Evolutionary conservation across 2,797 vertebrate genomes (phyloP).

Genomic region (Mergus octosetaceus): DNA sequence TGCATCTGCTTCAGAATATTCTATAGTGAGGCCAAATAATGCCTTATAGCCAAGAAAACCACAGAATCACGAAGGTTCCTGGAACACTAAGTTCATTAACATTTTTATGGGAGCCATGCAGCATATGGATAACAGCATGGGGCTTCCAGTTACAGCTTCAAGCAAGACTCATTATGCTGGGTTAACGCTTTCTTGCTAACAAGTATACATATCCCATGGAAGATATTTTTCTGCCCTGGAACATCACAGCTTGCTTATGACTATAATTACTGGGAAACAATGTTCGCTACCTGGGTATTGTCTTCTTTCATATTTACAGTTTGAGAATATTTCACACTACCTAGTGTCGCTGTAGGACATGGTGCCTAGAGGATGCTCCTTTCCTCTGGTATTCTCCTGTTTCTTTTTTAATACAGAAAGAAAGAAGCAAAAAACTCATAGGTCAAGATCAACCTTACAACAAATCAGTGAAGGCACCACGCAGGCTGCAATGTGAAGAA

Average conservation of each 20-base stretch:
- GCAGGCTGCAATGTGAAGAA: not conserved
- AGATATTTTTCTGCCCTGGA: not conserved
- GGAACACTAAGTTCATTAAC: slow-evolving; percentile 1
- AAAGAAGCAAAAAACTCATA: not conserved
- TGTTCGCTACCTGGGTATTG: not conserved
- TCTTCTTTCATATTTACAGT: not conserved
- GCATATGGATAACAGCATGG: slow-evolving; percentile 49
- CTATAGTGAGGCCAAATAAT: not conserved
- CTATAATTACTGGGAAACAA: not conserved
- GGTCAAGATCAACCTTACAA: not conserved
- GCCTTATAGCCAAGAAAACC: not conserved
- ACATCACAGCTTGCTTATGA: not conserved
- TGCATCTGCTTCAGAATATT: not conserved
- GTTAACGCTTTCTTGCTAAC: slow-evolving; percentile 20
- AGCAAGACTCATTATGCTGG: slow-evolving; percentile 24
- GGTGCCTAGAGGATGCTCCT: not conserved
- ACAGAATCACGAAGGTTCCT: not conserved
- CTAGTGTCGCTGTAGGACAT: not conserved
- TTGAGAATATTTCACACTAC: not conserved
- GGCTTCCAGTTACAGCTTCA: not conserved
- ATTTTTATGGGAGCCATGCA: not conserved
- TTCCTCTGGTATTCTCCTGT: not conserved
- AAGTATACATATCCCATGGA: not conserved
- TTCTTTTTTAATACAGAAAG: not conserved
- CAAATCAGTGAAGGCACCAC: not conserved